Base-by-base conservation (phyloP, 2,797 vertebrate genomes). In the Remorina albescens region DNA sequence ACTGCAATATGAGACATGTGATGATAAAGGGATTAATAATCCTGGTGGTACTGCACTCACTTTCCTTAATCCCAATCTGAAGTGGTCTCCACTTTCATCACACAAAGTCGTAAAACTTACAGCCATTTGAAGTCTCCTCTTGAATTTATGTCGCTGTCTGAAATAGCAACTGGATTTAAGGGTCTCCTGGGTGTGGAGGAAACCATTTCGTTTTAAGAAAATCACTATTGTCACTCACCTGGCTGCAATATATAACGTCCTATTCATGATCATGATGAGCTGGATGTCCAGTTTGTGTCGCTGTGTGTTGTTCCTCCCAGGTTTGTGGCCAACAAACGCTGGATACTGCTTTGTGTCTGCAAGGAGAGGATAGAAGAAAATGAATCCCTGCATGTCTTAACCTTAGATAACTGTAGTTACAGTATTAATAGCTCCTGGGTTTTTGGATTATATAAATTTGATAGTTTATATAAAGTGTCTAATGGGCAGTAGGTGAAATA, bases 341-440 rank as follows among this genome's bases (percentile, higher is more conserved):
- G 97, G 97, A 94, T 99, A 99, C 92, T 99, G 97, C 94, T 96
- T 99, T 84, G 98, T 99, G 93, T 98, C 98, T 99, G 95, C 9
- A 67, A 82, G 49, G n/a, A 55, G 67, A 81, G 26, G 46, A 66
- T 18, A 53, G 60, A 72, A 53, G 60, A 72, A 70, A 57, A 51
- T 55, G 0, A 47, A 53, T 44, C 51, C 61, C 19, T 56, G 26
- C 23, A 9, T 54, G 51, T 37, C 36, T 44, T 19, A 60, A 25
- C 6, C 36, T 49, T 13, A 53, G n/a, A 28, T 60, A 57, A 57
- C 25, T 44, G 10, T 18, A 32, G 23, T 21, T 54, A 54, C 30
- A 36, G n/a, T 25, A 32, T 36, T n/a, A 63, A 69, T 46, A 59
- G 54, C 51, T 21, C 62, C 23, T 41, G 12, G 34, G 53, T 54